Percentiles rank a stretch among this genome's conserved stretches.
These are phyloP conservation scores for Caenorhabditis japonica DNA, from an alignment of 2,888 invertebrate species.

Conservation along the genomic window DNA sequence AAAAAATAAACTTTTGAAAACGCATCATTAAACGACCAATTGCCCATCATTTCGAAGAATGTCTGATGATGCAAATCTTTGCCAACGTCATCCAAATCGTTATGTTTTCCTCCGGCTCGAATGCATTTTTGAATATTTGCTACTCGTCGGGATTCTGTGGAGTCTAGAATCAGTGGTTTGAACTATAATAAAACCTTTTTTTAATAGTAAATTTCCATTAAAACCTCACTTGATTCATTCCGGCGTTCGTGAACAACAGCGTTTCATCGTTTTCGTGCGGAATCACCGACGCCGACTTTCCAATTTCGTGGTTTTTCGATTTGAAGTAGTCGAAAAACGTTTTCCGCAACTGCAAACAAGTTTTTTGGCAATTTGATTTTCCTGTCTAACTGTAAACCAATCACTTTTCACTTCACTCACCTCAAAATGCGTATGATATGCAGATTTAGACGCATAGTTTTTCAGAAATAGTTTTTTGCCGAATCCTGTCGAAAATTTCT, in stretches of 20 bases:
- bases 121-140: slow-evolving; percentile 99
- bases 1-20: slow-evolving; percentile 86
- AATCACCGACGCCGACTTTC: slow-evolving; percentile 97
- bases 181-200: slow-evolving; percentile 81
- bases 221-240: slow-evolving; percentile 93
- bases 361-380: slow-evolving; percentile 5
- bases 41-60: slow-evolving; percentile 99
- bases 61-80: slow-evolving; percentile 99
- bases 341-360: slow-evolving; percentile 45
- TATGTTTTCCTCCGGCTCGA: slow-evolving; percentile 95
- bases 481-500: not conserved
- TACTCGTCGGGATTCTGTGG: slow-evolving; percentile 86
- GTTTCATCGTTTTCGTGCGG: slow-evolving; percentile 95
- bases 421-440: slow-evolving; percentile 33
- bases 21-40: slow-evolving; percentile 97
- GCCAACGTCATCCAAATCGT: slow-evolving; percentile 96
- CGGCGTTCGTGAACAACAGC: slow-evolving; percentile 95
- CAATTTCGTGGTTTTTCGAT: slow-evolving; percentile 87
- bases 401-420: not conserved
- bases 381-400: not conserved
- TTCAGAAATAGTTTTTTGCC: not conserved
- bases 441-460: slow-evolving; percentile 53
- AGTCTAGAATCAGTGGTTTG: slow-evolving; percentile 95
- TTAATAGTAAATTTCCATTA: not conserved
- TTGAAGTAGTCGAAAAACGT: slow-evolving; percentile 88